phyloP scores from a whole-genome alignment of 2,113 vertebrate genomes.

The Columba livia region DNA sequence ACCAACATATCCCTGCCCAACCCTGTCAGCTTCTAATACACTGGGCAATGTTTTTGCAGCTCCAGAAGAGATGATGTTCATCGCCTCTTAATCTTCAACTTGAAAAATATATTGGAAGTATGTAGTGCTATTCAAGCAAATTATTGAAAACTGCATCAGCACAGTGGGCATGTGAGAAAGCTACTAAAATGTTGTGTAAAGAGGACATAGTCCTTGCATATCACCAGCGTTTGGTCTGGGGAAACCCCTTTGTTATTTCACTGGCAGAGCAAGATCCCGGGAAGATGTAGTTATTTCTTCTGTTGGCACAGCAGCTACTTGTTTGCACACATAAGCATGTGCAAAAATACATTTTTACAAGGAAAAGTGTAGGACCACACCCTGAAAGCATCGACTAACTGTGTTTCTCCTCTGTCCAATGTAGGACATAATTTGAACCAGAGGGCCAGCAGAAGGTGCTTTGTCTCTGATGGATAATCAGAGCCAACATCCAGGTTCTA shows the following conservation, averaged over 20 bases:
- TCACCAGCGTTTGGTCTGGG: neutral
- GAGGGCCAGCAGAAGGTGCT: neutral
- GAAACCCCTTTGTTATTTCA: neutral
- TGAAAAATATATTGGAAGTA: neutral
- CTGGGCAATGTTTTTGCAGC: neutral
- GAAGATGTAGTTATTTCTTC: neutral
- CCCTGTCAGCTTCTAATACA: neutral
- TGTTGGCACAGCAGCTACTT: neutral
- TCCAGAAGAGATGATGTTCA: neutral
- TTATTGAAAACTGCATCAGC: neutral
- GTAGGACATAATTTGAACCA: neutral
- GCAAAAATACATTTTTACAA: neutral
- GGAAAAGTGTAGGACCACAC: neutral
- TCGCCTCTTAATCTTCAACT: neutral
- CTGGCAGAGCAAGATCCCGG: neutral
- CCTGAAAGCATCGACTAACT: neutral
- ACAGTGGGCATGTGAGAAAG: neutral
- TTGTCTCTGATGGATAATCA: neutral
- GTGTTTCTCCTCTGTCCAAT: neutral
- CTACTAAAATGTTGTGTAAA: neutral
- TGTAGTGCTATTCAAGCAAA: neutral
- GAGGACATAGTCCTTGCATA: neutral
- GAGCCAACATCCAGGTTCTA: neutral
- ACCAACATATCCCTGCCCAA: neutral
- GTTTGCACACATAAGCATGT: fast-evolving